Conservation (phyloP, 1,140 invertebrate species). For the Pseudomyrmex pallidus region DNA sequence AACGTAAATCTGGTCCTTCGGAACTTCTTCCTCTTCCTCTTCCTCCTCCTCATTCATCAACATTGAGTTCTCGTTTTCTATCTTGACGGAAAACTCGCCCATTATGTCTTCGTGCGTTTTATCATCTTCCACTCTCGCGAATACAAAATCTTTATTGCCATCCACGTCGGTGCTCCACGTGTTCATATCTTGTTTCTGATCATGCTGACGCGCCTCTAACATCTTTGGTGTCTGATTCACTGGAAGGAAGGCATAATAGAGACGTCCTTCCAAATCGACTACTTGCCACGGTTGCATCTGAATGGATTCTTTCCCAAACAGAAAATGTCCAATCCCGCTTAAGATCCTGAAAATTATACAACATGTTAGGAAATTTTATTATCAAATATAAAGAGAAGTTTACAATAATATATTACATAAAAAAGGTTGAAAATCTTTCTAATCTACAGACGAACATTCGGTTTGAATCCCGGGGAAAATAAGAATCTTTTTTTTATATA, state of each 20-base stretch:
- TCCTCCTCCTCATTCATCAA: not conserved
- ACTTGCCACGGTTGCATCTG: slow-evolving; percentile 79
- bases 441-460: too few relatives aligned
- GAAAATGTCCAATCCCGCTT: slow-evolving; percentile 73
- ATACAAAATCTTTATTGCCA: slow-evolving; percentile 22
- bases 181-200: slow-evolving; percentile 11
- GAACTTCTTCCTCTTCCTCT: too few relatives aligned
- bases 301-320: slow-evolving; percentile 77
- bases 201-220: not conserved
- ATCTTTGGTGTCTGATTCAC: slow-evolving; percentile 37
- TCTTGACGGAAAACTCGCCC: slow-evolving; percentile 64
- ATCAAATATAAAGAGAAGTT: not conserved
- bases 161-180: not conserved
- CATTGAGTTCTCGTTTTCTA: slow-evolving; percentile 60
- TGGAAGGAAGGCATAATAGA: slow-evolving; percentile 79
- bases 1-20: not conserved
- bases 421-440: too few relatives aligned
- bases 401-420: too few relatives aligned
- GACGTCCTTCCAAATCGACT: slow-evolving; percentile 77
- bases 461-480: not conserved
- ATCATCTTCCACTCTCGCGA: slow-evolving; percentile 11
- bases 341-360: slow-evolving; percentile 70
- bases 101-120: slow-evolving; percentile 57
- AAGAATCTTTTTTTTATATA: not conserved
- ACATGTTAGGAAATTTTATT: slow-evolving; percentile 53